Base-by-base conservation (phyloP, 2,888 invertebrate species). In the Macaria liturata region DNA sequence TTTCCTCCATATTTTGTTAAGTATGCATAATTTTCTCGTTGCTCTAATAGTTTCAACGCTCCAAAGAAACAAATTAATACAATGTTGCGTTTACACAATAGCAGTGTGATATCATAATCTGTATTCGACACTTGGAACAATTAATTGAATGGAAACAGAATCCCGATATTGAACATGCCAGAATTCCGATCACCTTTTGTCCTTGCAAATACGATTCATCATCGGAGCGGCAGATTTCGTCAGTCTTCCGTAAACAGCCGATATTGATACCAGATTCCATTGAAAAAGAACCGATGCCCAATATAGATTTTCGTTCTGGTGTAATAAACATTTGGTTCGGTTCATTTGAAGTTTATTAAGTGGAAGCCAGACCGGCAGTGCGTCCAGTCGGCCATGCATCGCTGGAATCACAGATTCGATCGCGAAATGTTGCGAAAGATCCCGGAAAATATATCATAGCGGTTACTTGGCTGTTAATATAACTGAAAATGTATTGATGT, bases 271-370 rank as follows among this genome's bases (percentile, higher is more conserved):
- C 61, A 62, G 54, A 65, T 61, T 66, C 46, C 51, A 65, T 65
- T 63, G 69, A 70, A 76, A 78, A 74, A 68, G 70, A 68, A 72
- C 68, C 69, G 65, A 73, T 70, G 63, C 72, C 71, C 71, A 66
- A 72, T 75, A 76, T 71, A 76, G 69, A 76, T 70, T 73, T 72
- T 72, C 71, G 69, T 71, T 68, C 71, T 72, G 72, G 72, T 72
- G 73, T 78, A 81, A 81, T 82, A 79, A 83, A 80, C 80, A 82
- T 86, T 85, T 78, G 59, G 67, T 73, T 66, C 84, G 81, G 79
- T 75, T 82, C 86, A 83, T 86, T 87, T 82, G 84, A 75, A 80
- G 69, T 84, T 83, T 86, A 87, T 87, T 81, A 80, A 75, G 83
- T 83, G 86, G 85, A 86, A 87, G 81, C 63, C 69, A 73, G 70